Evolutionary conservation across 2,888 invertebrate species (phyloP).

Genomic region (Mythimna vitellina): DNA sequence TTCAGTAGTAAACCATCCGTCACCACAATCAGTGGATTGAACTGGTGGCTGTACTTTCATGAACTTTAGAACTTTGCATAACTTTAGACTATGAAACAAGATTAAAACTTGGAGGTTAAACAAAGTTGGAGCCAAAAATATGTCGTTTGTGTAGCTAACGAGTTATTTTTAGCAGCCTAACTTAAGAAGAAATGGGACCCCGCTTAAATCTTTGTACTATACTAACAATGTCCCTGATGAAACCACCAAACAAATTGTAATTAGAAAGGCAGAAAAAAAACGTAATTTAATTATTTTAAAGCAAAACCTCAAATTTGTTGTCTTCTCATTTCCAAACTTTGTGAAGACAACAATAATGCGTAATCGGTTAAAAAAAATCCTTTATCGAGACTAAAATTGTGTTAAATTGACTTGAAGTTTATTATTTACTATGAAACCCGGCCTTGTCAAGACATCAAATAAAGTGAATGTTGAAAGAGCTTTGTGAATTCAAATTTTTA

Average conservation of each 20-base stretch:
- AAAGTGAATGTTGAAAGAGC: slow-evolving; percentile 42
- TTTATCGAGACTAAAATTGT: slow-evolving; percentile 29
- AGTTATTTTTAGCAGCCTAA: not conserved
- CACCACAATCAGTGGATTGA: slow-evolving; percentile 18
- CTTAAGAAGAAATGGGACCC: not conserved
- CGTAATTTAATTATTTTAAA: not conserved
- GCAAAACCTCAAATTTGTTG: slow-evolving; percentile 8
- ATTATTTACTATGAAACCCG: slow-evolving; percentile 30
- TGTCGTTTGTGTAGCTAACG: slow-evolving; percentile 7
- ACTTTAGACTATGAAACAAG: slow-evolving; percentile 8
- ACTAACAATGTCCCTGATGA: not conserved
- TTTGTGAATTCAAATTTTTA: slow-evolving; percentile 24
- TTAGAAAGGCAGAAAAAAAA: not conserved
- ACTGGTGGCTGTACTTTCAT: slow-evolving; percentile 1
- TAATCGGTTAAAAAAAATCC: slow-evolving; percentile 36
- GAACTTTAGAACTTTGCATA: slow-evolving; percentile 28
- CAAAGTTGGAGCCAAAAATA: slow-evolving; percentile 1
- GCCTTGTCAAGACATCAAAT: slow-evolving; percentile 41
- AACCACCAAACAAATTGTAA: slow-evolving; percentile 10
- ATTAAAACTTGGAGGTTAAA: slow-evolving; percentile 17
- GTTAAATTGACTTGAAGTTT: slow-evolving; percentile 26
- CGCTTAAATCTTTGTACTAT: not conserved
- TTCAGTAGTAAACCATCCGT: slow-evolving; percentile 4
- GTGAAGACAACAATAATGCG: no score
- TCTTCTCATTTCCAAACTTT: slow-evolving; percentile 21